phyloP scores from a whole-genome alignment of 1,140 invertebrate genomes.

The Globodera rostochiensis region DNA sequence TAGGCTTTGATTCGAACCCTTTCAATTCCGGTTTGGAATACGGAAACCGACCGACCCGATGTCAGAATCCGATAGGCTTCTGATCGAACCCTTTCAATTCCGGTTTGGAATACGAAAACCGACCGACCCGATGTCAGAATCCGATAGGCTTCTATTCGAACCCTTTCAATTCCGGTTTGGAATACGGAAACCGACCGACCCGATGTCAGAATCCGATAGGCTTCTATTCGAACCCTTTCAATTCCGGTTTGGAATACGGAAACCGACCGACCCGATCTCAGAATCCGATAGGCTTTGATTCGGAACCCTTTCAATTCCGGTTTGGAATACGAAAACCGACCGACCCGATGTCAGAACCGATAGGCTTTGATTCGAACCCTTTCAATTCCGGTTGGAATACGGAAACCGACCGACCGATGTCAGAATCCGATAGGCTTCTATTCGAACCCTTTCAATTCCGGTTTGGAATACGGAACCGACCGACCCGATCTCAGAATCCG shows the following conservation, averaged over 20 bases:
- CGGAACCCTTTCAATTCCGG: no score
- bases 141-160: no score
- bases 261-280: slow-evolving; percentile 26
- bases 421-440: neutral
- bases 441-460: no score
- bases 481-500: slow-evolving; percentile 34
- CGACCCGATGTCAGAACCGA: slow-evolving; percentile 31
- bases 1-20: no score
- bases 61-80: slow-evolving; percentile 36
- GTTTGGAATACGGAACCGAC: neutral
- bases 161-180: no score
- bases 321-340: neutral
- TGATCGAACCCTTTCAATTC: no score
- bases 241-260: no score
- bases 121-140: slow-evolving; percentile 30
- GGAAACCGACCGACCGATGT: slow-evolving; percentile 16
- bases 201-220: slow-evolving; percentile 35
- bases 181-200: neutral
- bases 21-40: no score
- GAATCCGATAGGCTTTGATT: neutral
- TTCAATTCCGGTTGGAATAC: no score
- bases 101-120: no score
- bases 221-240: no score
- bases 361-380: no score
- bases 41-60: slow-evolving; percentile 9